phyloP scores from a whole-genome alignment of 2,113 vertebrate species.

The Actenoides lindsayi region DNA sequence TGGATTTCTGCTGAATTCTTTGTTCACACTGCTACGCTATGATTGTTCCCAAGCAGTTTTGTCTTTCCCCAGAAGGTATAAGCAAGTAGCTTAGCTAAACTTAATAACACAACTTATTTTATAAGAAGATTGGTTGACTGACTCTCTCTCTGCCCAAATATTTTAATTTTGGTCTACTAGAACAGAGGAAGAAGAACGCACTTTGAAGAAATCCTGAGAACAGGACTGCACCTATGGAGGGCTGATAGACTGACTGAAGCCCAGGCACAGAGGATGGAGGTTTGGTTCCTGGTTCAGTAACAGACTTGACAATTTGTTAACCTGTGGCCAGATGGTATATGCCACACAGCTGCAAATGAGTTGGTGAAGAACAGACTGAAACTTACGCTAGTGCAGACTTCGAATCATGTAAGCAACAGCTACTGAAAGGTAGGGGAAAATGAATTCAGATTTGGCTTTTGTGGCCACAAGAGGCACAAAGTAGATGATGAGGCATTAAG shows the following conservation, averaged over 20 bases:
- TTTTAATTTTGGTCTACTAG: background rate
- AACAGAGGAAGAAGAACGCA: background rate
- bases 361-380: background rate
- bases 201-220: background rate
- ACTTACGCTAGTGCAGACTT: background rate
- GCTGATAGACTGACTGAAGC: background rate
- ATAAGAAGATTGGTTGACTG: background rate
- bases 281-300: background rate
- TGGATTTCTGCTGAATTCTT: background rate
- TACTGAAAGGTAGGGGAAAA: background rate
- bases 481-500: background rate
- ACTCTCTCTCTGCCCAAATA: background rate
- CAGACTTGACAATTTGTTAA: background rate
- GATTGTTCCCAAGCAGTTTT: background rate
- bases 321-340: background rate
- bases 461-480: background rate
- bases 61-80: background rate
- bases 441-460: background rate
- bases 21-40: background rate
- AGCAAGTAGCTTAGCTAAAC: background rate
- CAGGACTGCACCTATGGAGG: background rate
- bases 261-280: background rate
- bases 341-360: background rate
- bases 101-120: background rate
- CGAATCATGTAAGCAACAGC: background rate